A percentile compares a stretch with the other conserved stretches of the same genome.
Conservation (phyloP, 2,113 vertebrate species). For the Apus apus region DNA sequence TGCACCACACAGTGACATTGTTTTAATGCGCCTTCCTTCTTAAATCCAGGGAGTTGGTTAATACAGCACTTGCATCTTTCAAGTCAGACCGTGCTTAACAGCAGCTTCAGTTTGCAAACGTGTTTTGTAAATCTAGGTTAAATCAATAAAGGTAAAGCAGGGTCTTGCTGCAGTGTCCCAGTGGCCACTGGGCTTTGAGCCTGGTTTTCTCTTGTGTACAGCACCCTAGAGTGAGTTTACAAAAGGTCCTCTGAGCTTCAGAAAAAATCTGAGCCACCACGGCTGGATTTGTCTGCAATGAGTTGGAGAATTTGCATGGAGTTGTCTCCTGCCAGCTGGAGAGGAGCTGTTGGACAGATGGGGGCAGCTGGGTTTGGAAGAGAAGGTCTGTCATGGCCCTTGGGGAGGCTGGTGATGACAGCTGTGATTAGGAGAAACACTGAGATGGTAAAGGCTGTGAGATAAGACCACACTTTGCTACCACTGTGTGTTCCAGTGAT, state of each 20-base stretch:
- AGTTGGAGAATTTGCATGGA: neutral
- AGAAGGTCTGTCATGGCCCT: neutral
- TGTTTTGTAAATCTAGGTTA: neutral
- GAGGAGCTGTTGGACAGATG: rapidly evolving
- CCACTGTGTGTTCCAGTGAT: rapidly evolving
- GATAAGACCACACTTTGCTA: neutral
- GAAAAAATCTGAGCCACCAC: neutral
- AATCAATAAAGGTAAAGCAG: neutral
- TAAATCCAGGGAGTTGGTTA: rapidly evolving
- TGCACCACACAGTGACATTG: neutral
- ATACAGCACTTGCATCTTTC: neutral
- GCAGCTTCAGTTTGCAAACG: neutral
- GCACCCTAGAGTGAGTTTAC: neutral
- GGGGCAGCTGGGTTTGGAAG: neutral
- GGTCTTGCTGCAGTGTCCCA: no score
- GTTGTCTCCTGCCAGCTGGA: neutral
- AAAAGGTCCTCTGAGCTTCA: neutral
- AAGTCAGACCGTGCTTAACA: neutral
- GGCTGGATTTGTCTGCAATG: neutral
- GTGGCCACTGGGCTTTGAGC: neutral
- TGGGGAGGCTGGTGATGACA: neutral
- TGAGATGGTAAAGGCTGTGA: no score
- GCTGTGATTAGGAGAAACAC: neutral
- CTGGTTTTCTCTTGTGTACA: neutral
- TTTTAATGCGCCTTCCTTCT: neutral